phyloP scores from a whole-genome alignment of 1,140 invertebrate genomes.

The Tetragonula clypearis region DNA sequence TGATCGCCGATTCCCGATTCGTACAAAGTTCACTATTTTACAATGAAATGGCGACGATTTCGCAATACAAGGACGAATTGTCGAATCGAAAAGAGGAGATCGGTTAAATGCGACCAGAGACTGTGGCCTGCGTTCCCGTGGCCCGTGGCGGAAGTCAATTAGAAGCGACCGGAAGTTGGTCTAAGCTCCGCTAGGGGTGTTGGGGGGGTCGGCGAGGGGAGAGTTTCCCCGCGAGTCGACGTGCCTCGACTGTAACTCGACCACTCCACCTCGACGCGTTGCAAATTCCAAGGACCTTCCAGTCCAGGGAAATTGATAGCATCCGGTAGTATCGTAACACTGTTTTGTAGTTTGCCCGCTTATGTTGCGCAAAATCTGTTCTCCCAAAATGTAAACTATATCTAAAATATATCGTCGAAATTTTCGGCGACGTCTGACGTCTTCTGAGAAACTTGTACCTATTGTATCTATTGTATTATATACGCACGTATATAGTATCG shows the following conservation, averaged over 20 bases:
- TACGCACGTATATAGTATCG: neutral
- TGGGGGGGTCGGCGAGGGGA: too few relatives aligned
- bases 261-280: neutral
- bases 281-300: slow-evolving; percentile 25
- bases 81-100: neutral
- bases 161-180: slow-evolving; percentile 57
- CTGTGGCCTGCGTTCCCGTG: slow-evolving; percentile 26
- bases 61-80: neutral
- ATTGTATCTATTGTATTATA: too few relatives aligned
- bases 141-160: slow-evolving; percentile 60
- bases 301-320: neutral
- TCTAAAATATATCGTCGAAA: neutral
- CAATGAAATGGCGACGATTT: neutral
- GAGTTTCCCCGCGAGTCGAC: slow-evolving; percentile 35
- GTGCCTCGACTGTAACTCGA: slow-evolving; percentile 30
- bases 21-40: too few relatives aligned
- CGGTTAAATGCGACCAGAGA: neutral
- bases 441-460: neutral
- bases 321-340: neutral
- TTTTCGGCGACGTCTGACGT: neutral
- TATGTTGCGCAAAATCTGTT: neutral
- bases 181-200: neutral
- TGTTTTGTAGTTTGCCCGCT: neutral
- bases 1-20: neutral
- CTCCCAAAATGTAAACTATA: too few relatives aligned